Base-by-base conservation (phyloP, 2,797 vertebrate genomes). In the Pseudochirops corinnae region DNA sequence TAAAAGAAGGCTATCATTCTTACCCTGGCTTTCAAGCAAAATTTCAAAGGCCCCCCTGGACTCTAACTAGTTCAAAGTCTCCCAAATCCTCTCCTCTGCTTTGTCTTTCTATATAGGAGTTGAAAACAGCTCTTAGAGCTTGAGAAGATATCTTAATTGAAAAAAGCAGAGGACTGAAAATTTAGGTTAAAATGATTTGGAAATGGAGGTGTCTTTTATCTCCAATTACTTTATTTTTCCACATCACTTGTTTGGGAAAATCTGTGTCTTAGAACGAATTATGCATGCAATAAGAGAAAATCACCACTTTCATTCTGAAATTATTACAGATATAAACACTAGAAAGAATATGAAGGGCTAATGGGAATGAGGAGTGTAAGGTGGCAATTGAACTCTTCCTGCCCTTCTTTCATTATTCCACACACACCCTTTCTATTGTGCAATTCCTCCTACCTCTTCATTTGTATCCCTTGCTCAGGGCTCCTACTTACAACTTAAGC, bases 11-110 rank as follows among this genome's bases (percentile, higher is more conserved):
- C 6, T 55, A 92, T 53, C 91, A 90, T 95, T 91, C 46, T 90
- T 55, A 60, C 18, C 50, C 24, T 55, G 3, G 6, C 16, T 96
- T 96, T 96, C 55, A 94, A 58, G 58, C 28, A 94, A 90, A 94
- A 16, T 2, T 96, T 97, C 62, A 94, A 95, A 95, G 9, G 0
- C 0, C 24, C 39, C 28, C 21, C 1, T 94, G 5, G 4, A 31
- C 67, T 93, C 2, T 92, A 4, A 33, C 52, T 56, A 14, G 21
- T 55, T 94, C 53, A 31, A 94, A 97, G 74, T 58, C 3, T 95
- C 28, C 58, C 31, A 95, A 24, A 94, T 24, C 9, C 52, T 60
- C 18, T 90, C 95, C 33, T 56, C 4, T 92, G 5, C 39, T 96
- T 94, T 94, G 46, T 93, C 7, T 96, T 95, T 24, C 26, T 74